Evolutionary conservation across 2,113 vertebrate species (phyloP), one percentile per base, ranked within the genome.

Genomic region (Festucalex cinctus): DNA sequence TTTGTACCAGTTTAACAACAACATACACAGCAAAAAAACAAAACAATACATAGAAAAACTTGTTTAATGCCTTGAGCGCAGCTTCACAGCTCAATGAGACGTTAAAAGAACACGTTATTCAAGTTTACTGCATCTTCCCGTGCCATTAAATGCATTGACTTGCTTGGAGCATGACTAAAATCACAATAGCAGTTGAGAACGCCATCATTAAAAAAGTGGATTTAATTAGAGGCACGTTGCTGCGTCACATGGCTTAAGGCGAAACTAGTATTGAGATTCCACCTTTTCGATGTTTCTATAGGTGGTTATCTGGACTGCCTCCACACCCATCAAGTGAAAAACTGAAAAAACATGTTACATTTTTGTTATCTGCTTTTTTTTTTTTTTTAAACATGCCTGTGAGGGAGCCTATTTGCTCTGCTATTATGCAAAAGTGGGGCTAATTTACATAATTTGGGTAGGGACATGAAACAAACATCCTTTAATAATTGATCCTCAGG

Each of bases 11-110:
- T 41, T 59, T 22, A 44, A 4, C 0, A 6, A 60, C 16, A 65
- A 44, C 59, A 16, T 48, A 44, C 2, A 70, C 19, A 32, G 12
- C 48, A 65, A 3, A 35, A 5, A 43, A 46, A 64, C 32, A 4
- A 69, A 63, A 72, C 54, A 13, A 63, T 64, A 56, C 43, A 22
- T 22, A 10, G 8, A 71, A 66, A 56, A 65, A 74, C 68, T 51
- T 60, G 46, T 78, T 26, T 75, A 88, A 77, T 2, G 76, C 79
- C 75, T 46, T 63, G 28, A 80, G 82, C 72, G 35, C 62, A 65
- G 67, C 22, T 32, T 46, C 36, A 58, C 17, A 56, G 16, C 16
- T 65, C 49, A 39, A 71, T 70, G 32, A 2, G 20, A 68, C 0
- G 0, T 46, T 66, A 78, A 76, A 35, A 65, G 22, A 86, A 84